A percentile compares a stretch with the other conserved stretches of the same genome.
phyloP scores from a whole-genome alignment of 2,113 vertebrate species.

The Aptenodytes patagonicus region DNA sequence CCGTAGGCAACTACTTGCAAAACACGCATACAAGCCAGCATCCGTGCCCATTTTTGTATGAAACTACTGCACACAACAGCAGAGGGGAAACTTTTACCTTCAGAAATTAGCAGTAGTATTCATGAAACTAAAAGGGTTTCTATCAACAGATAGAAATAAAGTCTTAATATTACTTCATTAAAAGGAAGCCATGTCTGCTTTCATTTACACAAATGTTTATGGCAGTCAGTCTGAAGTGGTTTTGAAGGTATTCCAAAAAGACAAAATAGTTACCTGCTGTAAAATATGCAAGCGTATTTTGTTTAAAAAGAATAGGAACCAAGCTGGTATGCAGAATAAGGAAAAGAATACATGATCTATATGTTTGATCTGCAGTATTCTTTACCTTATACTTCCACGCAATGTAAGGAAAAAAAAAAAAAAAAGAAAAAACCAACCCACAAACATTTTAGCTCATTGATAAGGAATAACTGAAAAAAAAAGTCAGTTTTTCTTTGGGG shows the following conservation, averaged over 20 bases:
- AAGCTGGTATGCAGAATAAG: neutral
- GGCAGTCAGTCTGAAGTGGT: neutral
- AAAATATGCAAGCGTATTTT: neutral
- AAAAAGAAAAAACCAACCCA: rapidly evolving
- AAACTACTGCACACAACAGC: neutral
- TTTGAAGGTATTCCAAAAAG: neutral
- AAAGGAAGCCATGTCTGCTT: neutral
- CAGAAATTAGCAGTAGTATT: neutral
- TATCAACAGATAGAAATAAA: neutral
- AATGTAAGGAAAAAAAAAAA: neutral
- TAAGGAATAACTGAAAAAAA: neutral
- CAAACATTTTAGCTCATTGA: neutral
- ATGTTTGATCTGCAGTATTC: neutral
- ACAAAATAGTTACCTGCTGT: neutral
- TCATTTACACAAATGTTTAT: neutral
- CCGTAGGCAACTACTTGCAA: neutral
- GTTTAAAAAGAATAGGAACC: neutral
- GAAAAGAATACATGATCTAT: neutral
- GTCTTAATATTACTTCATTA: neutral
- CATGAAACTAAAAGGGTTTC: neutral
- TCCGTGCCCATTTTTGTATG: neutral
- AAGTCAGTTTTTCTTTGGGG: neutral
- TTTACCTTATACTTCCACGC: neutral
- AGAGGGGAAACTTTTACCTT: neutral
- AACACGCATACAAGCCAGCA: neutral